Base-by-base conservation (phyloP, 2,797 vertebrate species). In the Manis crassicaudata region DNA sequence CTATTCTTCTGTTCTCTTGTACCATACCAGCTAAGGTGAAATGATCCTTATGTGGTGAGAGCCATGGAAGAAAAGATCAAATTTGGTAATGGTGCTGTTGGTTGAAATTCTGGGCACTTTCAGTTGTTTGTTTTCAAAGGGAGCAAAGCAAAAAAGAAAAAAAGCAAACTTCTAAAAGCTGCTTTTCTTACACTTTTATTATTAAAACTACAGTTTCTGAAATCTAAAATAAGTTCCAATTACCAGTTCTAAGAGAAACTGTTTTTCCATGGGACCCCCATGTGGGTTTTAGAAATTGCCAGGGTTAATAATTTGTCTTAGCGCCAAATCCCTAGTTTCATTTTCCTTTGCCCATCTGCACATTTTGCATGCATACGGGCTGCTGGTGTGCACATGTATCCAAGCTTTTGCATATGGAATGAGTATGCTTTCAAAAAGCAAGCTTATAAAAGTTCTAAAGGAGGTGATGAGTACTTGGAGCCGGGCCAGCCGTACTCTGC, bases 321-420 rank as follows among this genome's bases (percentile, higher is more conserved):
- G 68, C 3, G 16, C 79, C 87, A 93, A 92, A 40, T 10, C 27
- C 46, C 62, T 35, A 52, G 82, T 65, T 90, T 93, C 79, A 37
- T 84, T 95, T 87, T 67, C 60, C 62, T 93, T 65, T 63, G 56
- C 56, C 89, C 92, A 82, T 93, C 80, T 97, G 95, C 87, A 92
- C 60, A 40, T 62, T 97, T 93, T 92, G 95, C 80, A 79, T 92
- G 96, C 89, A 35, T 35, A 90, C 6, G 2, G 56, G 89, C 83
- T 91, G 79, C 63, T 94, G 60, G 27, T 32, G 40, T 73, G 76
- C 94, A 65, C 79, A n/a, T 90, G 70, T 50, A 52, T 40, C 72
- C 67, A 68, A 25, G n/a, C 12, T 81, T 97, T 91, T 93, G 91
- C 96, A 94, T 97, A 70, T 75, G 84, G 80, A 96, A 95, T 82